Evolutionary conservation across 2,888 invertebrate species (phyloP).

Genomic region (Kryphioiulus occultus): DNA sequence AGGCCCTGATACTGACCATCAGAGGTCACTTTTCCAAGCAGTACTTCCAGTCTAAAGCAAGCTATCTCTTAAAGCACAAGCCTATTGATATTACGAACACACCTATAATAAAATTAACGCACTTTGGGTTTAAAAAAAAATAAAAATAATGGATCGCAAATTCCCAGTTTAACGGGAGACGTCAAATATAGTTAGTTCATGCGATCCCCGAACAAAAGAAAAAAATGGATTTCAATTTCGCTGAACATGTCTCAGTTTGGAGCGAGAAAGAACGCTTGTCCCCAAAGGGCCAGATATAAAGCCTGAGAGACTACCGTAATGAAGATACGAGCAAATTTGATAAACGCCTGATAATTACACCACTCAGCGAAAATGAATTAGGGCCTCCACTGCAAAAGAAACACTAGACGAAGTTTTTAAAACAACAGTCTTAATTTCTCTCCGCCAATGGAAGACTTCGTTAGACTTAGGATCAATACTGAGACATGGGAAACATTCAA

Average conservation of each 20-base stretch:
- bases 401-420: slow-evolving; percentile 33
- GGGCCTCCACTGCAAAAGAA: not conserved
- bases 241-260: not conserved
- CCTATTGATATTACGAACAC: not conserved
- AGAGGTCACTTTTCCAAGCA: not conserved
- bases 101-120: not conserved
- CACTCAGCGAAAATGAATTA: slow-evolving; percentile 39
- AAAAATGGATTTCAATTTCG: not conserved
- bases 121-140: not conserved
- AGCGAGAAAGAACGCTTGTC: not conserved
- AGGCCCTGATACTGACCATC: not conserved
- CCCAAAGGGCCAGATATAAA: not conserved
- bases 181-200: slow-evolving; percentile 12
- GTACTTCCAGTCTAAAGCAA: not conserved
- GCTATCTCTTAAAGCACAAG: not conserved
- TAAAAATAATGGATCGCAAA: slow-evolving; percentile 1
- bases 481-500: not conserved
- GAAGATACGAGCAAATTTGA: slow-evolving; percentile 29
- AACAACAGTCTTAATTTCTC: slow-evolving; percentile 7
- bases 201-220: not conserved
- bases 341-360: slow-evolving; percentile 40
- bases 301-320: slow-evolving; percentile 14
- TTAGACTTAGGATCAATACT: not conserved
- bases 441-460: not conserved
- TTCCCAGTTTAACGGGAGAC: not conserved